phyloP scores from a whole-genome alignment of 2,113 vertebrate species.

The Pterophyllum scalare region DNA sequence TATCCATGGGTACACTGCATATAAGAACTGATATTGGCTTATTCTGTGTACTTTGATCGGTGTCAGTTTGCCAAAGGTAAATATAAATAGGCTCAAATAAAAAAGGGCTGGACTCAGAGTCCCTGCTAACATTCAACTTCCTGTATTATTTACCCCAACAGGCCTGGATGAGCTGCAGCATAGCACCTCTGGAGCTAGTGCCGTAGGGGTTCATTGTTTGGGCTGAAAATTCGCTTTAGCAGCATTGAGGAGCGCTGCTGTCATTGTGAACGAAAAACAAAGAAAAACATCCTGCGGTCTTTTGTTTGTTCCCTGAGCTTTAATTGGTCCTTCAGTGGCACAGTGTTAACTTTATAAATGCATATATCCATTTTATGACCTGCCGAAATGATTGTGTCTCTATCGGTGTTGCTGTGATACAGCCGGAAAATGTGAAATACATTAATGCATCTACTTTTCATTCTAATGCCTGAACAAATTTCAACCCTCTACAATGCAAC shows the following conservation, averaged over 20 bases:
- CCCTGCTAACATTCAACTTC: accelerated
- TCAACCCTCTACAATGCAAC: neutral
- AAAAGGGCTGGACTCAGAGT: neutral
- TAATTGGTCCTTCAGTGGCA: neutral
- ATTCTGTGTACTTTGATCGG: neutral
- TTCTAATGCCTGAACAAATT: accelerated
- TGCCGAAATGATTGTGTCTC: neutral
- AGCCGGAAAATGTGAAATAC: neutral
- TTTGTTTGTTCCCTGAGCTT: neutral
- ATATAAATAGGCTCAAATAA: neutral
- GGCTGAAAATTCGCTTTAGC: neutral
- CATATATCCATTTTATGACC: neutral
- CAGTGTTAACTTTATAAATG: neutral
- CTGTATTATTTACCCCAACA: neutral
- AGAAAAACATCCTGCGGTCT: neutral
- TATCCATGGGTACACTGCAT: neutral
- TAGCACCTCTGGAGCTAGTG: neutral
- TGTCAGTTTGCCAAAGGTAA: neutral
- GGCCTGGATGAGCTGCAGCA: neutral
- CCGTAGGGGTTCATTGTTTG: neutral
- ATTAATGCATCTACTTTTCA: accelerated
- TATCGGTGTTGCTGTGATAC: neutral
- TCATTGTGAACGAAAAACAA: neutral
- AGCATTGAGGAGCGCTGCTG: neutral
- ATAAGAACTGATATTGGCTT: accelerated